Conservation (phyloP, 2,797 vertebrate species). For the Todus mexicanus region DNA sequence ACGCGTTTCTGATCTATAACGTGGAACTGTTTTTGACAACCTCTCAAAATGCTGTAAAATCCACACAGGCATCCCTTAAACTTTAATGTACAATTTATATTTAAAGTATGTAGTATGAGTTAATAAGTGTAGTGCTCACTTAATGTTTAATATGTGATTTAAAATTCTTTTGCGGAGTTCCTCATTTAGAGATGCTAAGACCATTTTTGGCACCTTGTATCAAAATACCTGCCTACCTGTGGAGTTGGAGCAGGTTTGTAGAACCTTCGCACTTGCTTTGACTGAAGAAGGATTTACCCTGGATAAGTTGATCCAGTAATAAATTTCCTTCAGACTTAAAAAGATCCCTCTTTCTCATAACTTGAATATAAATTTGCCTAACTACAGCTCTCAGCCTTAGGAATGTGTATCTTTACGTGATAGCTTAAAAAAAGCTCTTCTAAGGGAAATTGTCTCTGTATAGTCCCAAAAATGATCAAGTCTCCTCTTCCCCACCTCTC, state of each 20-base stretch:
- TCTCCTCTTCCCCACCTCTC: neutral
- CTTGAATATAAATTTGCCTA: neutral
- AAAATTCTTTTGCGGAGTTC: neutral
- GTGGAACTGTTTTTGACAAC: neutral
- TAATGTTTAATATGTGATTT: neutral
- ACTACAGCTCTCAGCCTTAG: neutral
- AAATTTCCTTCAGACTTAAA: neutral
- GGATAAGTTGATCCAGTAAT: neutral
- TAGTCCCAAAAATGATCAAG: neutral
- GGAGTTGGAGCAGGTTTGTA: neutral
- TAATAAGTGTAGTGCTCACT: neutral
- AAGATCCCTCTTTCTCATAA: neutral
- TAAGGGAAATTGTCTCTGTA: neutral
- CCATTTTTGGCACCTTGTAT: neutral
- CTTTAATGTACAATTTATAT: neutral
- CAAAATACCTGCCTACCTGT: neutral
- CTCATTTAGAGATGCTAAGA: neutral
- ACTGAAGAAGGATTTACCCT: neutral
- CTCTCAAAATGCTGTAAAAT: neutral
- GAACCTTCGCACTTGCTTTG: neutral
- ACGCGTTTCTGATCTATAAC: neutral
- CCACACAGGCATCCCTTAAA: neutral
- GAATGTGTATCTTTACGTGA: neutral
- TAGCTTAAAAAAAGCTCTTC: neutral
- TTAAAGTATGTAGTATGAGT: neutral